These are phyloP conservation scores for Pseudochirops corinnae DNA, from an alignment of 2,797 vertebrate genomes.

Conservation along the genomic window DNA sequence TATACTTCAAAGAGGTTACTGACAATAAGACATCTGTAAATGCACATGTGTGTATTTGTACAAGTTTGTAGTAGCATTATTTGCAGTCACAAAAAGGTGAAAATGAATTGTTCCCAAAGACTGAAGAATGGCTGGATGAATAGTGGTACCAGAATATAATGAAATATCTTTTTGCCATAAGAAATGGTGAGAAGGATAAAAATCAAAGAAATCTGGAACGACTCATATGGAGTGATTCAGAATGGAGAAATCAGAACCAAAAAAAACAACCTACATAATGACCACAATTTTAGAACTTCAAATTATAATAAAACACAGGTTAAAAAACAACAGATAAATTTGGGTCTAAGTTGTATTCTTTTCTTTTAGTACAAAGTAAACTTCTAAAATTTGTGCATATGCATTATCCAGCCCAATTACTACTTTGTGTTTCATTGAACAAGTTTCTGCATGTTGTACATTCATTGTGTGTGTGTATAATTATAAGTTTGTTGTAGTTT, in stretches of 20 bases:
- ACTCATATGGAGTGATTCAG: neutral
- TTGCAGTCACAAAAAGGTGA: neutral
- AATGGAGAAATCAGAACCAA: neutral
- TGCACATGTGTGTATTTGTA: neutral
- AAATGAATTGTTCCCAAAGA: neutral
- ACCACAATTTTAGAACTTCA: too few relatives aligned
- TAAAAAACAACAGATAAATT: neutral
- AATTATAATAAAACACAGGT: neutral
- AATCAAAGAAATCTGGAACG: neutral
- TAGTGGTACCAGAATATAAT: neutral
- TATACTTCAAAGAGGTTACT: neutral
- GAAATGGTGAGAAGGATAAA: neutral
- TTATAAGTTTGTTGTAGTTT: neutral
- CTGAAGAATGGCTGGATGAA: neutral
- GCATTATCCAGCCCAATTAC: neutral
- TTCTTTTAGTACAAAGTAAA: neutral
- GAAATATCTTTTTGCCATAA: neutral
- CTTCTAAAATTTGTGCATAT: neutral
- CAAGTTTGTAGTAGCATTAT: neutral
- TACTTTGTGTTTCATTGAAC: neutral
- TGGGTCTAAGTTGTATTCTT: neutral
- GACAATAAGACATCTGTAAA: neutral
- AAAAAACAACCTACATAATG: neutral
- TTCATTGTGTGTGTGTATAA: neutral
- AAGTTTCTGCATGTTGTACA: neutral